Percentiles rank a stretch among this genome's conserved stretches.
Conservation (phyloP, 2,797 vertebrate species). For the Bradypodion ventrale region DNA sequence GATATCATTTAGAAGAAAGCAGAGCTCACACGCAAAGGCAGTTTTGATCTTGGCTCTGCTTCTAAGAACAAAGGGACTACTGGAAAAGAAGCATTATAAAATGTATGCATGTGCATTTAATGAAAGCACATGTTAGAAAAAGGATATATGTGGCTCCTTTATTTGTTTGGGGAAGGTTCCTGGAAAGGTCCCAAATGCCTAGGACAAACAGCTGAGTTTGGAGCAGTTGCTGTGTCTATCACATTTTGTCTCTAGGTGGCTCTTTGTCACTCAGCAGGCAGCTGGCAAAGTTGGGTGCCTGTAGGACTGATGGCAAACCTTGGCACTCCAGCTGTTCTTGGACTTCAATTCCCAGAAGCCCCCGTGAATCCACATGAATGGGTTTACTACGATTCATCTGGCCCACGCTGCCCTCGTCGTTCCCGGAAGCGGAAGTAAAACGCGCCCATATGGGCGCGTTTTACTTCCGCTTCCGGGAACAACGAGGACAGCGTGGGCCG, state of each 20-base stretch:
- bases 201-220: background rate
- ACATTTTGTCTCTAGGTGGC: background rate
- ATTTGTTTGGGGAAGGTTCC: background rate
- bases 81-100: background rate
- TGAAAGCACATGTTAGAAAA: background rate
- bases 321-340: no score
- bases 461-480: no score
- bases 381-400: no score
- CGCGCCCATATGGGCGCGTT: no score
- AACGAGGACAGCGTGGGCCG: no score
- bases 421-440: no score
- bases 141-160: background rate
- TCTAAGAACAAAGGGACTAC: background rate
- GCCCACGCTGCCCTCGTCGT: no score
- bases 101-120: no score
- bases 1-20: background rate
- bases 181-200: background rate
- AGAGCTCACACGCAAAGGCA: background rate
- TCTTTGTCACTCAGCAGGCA: background rate
- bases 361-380: no score
- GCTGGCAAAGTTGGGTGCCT: no score
- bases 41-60: rapidly evolving
- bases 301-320: no score
- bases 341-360: no score
- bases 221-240: background rate